Conservation (phyloP, 2,113 vertebrate genomes). For the Fulmarus glacialis region DNA sequence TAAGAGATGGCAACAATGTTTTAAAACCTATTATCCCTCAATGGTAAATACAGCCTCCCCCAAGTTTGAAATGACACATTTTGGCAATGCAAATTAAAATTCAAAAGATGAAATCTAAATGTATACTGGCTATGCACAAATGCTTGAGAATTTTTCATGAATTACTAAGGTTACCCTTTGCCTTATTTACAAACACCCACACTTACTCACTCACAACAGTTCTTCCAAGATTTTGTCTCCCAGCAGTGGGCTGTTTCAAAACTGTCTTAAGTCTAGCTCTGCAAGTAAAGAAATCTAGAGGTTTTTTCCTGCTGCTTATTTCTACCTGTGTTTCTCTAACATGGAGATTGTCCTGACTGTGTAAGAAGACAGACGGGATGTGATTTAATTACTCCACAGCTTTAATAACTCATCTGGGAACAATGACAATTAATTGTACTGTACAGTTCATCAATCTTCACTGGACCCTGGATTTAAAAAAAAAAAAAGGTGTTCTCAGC, state of each 20-base stretch:
- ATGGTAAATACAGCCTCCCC: slow-evolving; percentile 28
- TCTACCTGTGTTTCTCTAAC: neutral
- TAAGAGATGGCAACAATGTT: slow-evolving; percentile 57
- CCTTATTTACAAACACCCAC: neutral
- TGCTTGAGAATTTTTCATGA: neutral
- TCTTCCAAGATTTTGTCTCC: neutral
- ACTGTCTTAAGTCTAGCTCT: neutral
- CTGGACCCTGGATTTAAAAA: neutral
- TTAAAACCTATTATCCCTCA: slow-evolving; percentile 48
- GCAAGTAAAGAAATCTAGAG: neutral
- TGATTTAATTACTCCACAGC: slow-evolving; percentile 35
- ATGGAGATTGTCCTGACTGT: neutral
- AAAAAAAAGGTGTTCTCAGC: neutral
- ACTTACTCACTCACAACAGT: neutral
- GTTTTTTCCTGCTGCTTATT: neutral
- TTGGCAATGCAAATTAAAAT: slow-evolving; percentile 27
- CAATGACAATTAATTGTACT: slow-evolving; percentile 20
- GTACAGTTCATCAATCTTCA: slow-evolving; percentile 27
- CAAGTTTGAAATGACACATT: slow-evolving; percentile 36
- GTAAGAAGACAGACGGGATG: neutral
- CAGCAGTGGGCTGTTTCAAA: neutral
- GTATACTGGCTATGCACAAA: slow-evolving; percentile 28
- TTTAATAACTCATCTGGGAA: slow-evolving; percentile 3
- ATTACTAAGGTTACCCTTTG: neutral
- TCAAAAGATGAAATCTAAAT: neutral